Evolutionary conservation across 2,888 invertebrate genomes (phyloP).

Genomic region (Palloptera scutellata): DNA sequence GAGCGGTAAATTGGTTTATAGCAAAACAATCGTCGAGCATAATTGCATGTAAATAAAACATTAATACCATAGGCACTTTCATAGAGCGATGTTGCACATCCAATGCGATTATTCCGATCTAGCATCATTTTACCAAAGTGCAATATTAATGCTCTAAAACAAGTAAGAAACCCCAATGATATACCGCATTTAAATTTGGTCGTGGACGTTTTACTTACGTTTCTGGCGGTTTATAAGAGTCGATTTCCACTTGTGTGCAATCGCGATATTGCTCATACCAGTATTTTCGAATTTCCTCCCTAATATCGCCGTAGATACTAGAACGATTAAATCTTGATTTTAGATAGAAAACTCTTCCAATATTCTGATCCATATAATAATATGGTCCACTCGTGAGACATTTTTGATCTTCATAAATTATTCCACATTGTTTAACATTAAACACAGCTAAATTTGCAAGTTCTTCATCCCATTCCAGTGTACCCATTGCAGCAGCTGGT

Average conservation of each 20-base stretch:
- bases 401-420: slow-evolving; percentile 32
- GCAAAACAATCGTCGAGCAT: slow-evolving; percentile 26
- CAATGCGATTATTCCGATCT: slow-evolving; percentile 31
- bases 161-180: background rate
- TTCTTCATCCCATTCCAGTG: slow-evolving; percentile 50
- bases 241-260: slow-evolving; percentile 26
- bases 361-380: slow-evolving; percentile 26
- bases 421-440: slow-evolving; percentile 49
- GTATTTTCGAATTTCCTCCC: slow-evolving; percentile 9
- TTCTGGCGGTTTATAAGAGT: slow-evolving; percentile 26
- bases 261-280: slow-evolving; percentile 27
- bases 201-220: slow-evolving; percentile 14
- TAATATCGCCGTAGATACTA: slow-evolving; percentile 19
- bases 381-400: slow-evolving; percentile 22
- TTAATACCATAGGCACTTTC: slow-evolving; percentile 12
- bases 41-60: slow-evolving; percentile 27
- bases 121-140: slow-evolving; percentile 31
- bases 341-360: slow-evolving; percentile 18
- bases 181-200: background rate
- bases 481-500: slow-evolving; percentile 46
- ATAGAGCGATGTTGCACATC: slow-evolving; percentile 24
- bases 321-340: slow-evolving; percentile 26
- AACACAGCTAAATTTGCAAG: slow-evolving; percentile 48
- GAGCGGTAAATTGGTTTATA: slow-evolving; percentile 27
- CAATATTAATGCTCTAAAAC: slow-evolving; percentile 17